Evolutionary conservation across 2,888 invertebrate species (phyloP).

Genomic region (Orgyia antiqua): DNA sequence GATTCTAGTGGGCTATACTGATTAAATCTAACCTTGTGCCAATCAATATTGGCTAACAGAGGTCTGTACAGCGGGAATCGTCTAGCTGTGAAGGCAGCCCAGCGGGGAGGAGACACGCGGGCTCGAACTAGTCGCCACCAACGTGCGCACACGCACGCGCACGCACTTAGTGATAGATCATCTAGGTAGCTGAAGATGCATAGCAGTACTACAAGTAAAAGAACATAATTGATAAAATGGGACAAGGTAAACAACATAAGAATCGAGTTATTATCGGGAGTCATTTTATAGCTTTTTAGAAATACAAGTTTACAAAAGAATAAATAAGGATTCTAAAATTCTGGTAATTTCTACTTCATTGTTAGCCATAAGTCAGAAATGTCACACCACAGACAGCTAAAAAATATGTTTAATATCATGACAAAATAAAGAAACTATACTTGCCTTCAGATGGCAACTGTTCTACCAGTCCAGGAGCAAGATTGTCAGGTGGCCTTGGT

Average conservation of each 20-base stretch:
- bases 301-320: no score
- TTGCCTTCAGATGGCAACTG: slow-evolving; percentile 85
- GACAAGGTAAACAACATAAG: no score
- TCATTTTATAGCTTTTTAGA: no score
- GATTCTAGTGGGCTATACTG: no score
- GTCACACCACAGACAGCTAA: no score
- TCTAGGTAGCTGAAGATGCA: slow-evolving; percentile 93
- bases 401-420: no score
- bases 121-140: slow-evolving; percentile 90
- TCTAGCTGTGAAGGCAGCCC: slow-evolving; percentile 86
- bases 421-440: no score
- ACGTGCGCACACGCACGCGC: slow-evolving; percentile 90
- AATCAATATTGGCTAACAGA: slow-evolving; percentile 83
- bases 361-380: no score
- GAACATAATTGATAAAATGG: neutral
- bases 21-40: slow-evolving; percentile 92
- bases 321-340: no score
- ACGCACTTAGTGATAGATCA: slow-evolving; percentile 93
- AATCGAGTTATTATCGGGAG: no score
- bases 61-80: slow-evolving; percentile 93
- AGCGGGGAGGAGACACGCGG: slow-evolving; percentile 86
- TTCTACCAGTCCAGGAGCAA: slow-evolving; percentile 82
- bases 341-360: no score
- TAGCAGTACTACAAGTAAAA: slow-evolving; percentile 90
- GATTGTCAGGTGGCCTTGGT: slow-evolving; percentile 76